phyloP scores from a whole-genome alignment of 1,140 invertebrate species.

The Rhyzopertha dominica region DNA sequence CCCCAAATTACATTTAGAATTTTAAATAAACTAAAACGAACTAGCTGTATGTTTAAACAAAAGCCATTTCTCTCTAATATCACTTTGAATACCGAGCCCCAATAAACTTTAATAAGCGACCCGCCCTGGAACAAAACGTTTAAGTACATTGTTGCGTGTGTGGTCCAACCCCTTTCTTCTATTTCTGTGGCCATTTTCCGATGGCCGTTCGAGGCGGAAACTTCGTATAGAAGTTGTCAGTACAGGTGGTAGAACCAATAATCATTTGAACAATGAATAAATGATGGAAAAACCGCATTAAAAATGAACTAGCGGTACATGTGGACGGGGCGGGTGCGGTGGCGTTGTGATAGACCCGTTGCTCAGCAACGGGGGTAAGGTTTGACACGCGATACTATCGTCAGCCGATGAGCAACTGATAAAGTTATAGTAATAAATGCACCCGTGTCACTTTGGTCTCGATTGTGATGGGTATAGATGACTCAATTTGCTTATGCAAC shows the following conservation, averaged over 20 bases:
- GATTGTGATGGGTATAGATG: too few species aligned
- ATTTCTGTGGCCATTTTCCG: conserved; percentile 2
- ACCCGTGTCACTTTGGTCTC: too few species aligned
- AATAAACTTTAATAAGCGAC: too few species aligned
- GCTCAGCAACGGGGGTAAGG: conserved; percentile 26
- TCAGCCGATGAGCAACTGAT: conserved; percentile 30
- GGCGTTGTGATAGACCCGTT: conserved; percentile 36
- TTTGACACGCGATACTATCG: conserved; percentile 37
- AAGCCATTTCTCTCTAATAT: too few species aligned
- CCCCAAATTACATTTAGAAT: too few species aligned
- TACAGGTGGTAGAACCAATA: conserved; percentile 31
- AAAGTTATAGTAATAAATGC: conserved; percentile 16
- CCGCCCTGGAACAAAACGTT: too few species aligned
- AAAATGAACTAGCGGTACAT: conserved; percentile 28
- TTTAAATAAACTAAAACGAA: too few species aligned
- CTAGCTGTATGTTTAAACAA: too few species aligned
- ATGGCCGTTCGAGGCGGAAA: conserved; percentile 4
- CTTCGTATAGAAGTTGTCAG: conserved; percentile 21
- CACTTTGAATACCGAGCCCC: too few species aligned
- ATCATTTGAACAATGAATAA: conserved; percentile 35
- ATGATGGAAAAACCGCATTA: conserved; percentile 34
- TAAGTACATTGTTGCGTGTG: conserved; percentile 9
- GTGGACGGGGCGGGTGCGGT: conserved; percentile 18
- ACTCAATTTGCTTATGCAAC: too few species aligned
- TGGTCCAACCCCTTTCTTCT: conserved; percentile 3